Conservation (phyloP, 2,113 vertebrate genomes). For the Machaerirhynchus nigripectus region DNA sequence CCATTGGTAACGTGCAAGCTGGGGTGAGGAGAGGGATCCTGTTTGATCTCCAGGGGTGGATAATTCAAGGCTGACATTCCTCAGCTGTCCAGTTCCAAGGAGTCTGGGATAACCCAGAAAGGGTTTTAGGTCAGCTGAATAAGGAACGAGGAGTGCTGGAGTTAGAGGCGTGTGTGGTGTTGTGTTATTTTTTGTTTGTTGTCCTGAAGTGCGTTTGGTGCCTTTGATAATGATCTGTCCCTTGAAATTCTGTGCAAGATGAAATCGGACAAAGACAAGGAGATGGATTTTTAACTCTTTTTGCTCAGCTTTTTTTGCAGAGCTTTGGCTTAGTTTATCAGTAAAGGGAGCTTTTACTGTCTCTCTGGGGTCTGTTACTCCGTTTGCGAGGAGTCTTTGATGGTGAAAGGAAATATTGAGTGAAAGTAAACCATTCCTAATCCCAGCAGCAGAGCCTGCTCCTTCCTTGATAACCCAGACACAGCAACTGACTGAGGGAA, state of each 20-base stretch:
- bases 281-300: background rate
- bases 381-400: background rate
- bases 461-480: background rate
- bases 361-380: background rate
- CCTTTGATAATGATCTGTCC: background rate
- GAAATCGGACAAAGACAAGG: background rate
- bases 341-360: background rate
- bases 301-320: background rate
- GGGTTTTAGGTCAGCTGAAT: background rate
- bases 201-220: background rate
- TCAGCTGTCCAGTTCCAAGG: background rate
- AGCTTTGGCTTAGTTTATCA: background rate
- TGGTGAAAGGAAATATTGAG: background rate
- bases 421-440: background rate
- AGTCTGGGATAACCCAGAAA: background rate
- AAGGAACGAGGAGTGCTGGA: background rate
- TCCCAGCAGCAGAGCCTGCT: background rate
- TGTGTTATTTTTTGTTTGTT: background rate
- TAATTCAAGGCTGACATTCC: background rate
- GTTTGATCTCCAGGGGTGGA: background rate
- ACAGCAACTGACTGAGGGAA: background rate
- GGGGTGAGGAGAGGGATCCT: background rate
- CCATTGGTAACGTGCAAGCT: accelerated
- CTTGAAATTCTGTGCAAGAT: background rate
- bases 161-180: background rate